Evolutionary conservation across 2,113 vertebrate genomes (phyloP).

Genomic region (Panthera uncia): DNA sequence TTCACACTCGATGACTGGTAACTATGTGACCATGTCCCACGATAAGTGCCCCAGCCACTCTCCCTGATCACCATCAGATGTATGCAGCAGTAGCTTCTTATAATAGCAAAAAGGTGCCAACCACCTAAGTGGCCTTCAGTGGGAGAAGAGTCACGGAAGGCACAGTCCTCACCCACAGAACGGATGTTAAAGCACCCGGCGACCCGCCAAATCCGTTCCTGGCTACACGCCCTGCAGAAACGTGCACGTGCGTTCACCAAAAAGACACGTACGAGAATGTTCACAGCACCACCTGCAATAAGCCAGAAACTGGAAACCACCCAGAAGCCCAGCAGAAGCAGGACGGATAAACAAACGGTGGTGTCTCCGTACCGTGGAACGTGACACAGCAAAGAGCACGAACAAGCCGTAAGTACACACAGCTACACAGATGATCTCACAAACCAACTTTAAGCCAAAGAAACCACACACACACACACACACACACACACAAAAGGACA

Average conservation of each 20-base stretch:
- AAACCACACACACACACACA: not conserved
- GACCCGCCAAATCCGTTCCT: not conserved
- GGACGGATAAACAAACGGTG: not conserved
- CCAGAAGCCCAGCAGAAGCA: not conserved
- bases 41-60: not conserved
- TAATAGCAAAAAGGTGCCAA: not conserved
- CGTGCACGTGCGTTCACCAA: fast-evolving
- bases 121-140: not conserved
- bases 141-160: not conserved
- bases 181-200: no score
- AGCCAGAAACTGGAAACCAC: not conserved
- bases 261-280: not conserved
- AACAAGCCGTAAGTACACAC: fast-evolving
- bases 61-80: not conserved
- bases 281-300: fast-evolving
- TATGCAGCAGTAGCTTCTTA: not conserved
- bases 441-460: not conserved
- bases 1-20: not conserved
- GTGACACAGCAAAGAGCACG: not conserved
- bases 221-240: not conserved
- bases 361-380: not conserved
- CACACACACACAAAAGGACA: not conserved
- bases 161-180: not conserved
- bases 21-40: not conserved
- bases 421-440: not conserved